phyloP scores from a whole-genome alignment of 2,797 vertebrate genomes.

The Falco cherrug region DNA sequence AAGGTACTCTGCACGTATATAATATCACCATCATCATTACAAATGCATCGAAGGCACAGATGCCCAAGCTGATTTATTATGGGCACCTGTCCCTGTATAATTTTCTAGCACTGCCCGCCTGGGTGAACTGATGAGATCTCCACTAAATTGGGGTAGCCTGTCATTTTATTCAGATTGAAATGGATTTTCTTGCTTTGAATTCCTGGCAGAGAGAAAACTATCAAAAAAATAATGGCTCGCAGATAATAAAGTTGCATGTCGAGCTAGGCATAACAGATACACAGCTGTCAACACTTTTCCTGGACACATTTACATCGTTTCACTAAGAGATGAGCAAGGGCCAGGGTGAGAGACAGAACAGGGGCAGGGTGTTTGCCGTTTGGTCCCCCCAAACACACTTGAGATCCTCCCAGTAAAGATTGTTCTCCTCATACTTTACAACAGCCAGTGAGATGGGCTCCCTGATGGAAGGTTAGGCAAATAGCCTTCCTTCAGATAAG shows the following conservation, averaged over 20 bases:
- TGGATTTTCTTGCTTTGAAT: slow-evolving; percentile 43
- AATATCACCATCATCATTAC: background rate
- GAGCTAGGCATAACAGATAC: background rate
- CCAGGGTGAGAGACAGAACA: background rate
- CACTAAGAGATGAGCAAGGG: background rate
- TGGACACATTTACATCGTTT: background rate
- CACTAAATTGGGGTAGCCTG: background rate
- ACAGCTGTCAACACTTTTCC: slow-evolving; percentile 3
- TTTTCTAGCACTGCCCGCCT: slow-evolving; percentile 16
- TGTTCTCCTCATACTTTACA: background rate
- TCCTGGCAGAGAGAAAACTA: slow-evolving; percentile 28
- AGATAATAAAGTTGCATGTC: background rate
- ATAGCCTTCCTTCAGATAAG: slow-evolving; percentile 1
- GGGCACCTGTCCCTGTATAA: background rate
- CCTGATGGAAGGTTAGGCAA: background rate
- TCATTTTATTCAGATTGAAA: slow-evolving; percentile 39
- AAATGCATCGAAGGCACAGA: background rate
- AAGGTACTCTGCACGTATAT: background rate
- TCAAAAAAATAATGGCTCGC: background rate
- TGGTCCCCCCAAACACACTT: background rate
- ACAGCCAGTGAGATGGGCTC: background rate
- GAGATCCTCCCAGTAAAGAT: background rate
- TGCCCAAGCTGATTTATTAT: slow-evolving; percentile 29
- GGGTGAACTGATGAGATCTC: slow-evolving; percentile 17
- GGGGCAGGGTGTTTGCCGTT: background rate